Evolutionary conservation across 2,797 vertebrate species (phyloP).

Genomic region (Myripristis murdjan): DNA sequence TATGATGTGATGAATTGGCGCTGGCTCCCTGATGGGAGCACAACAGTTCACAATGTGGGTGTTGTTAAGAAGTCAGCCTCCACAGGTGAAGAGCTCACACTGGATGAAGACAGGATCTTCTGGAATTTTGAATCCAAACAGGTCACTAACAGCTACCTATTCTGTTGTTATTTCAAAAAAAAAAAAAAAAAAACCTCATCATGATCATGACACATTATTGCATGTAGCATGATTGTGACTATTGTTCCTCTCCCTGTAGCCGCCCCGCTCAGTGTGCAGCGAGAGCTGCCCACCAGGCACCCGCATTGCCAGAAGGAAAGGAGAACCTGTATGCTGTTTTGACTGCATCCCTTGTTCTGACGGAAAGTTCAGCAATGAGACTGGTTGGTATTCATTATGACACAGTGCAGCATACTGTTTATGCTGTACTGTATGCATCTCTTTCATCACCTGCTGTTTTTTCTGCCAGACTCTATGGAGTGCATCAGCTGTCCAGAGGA

Average conservation of each 20-base stretch:
- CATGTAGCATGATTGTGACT: not conserved
- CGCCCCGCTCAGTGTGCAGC: constrained; percentile 71
- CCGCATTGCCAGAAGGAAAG: constrained; percentile 60
- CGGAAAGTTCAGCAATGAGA: constrained; percentile 74
- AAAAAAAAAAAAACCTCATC: no score
- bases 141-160: no score
- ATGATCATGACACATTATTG: not conserved
- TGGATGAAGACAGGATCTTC: no score
- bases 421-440: not conserved
- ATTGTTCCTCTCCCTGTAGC: constrained; percentile 34
- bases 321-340: no score
- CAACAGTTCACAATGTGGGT: constrained; percentile 73
- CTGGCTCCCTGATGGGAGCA: constrained; percentile 67
- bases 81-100: constrained; percentile 43
- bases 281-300: constrained; percentile 70
- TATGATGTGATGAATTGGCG: constrained; percentile 82
- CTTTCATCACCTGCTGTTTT: not conserved
- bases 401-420: not conserved
- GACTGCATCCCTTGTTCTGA: constrained; percentile 72
- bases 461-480: no score
- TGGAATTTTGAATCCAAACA: no score
- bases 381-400: constrained; percentile 56
- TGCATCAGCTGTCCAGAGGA: constrained; percentile 59
- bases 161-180: no score
- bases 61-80: constrained; percentile 62